These are phyloP conservation scores for Epiblema foenella DNA, from an alignment of 2,888 invertebrate species.

Conservation along the genomic window DNA sequence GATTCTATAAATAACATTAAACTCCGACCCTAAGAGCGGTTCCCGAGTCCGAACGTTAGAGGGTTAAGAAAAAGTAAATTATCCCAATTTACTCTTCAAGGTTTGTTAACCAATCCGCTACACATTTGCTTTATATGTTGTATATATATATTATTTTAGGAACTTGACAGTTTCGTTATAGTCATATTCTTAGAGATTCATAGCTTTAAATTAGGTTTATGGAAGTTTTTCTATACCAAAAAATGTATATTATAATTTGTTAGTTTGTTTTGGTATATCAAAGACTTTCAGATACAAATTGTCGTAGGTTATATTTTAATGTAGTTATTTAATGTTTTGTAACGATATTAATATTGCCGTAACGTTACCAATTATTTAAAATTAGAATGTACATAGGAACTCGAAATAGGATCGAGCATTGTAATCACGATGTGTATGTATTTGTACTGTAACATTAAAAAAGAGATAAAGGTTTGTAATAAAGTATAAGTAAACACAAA, in stretches of 20 bases:
- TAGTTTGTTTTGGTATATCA: constrained; percentile 77
- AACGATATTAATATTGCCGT: constrained; percentile 63
- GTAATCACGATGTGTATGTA: constrained; percentile 58
- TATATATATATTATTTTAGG: constrained; percentile 58
- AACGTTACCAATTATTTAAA: constrained; percentile 69
- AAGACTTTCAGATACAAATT: constrained; percentile 78
- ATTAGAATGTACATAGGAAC: constrained; percentile 61
- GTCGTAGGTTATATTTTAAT: constrained; percentile 69
- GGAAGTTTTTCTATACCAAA: constrained; percentile 82
- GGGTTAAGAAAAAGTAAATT: constrained; percentile 21
- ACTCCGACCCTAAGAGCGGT: constrained; percentile 58
- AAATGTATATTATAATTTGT: constrained; percentile 77
- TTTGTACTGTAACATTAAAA: constrained; percentile 66
- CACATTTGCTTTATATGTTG: constrained; percentile 53
- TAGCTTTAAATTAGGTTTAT: constrained; percentile 79
- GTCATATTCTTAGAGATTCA: constrained; percentile 77
- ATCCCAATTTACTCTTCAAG: constrained; percentile 8
- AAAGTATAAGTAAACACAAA: constrained; percentile 68
- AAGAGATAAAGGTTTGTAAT: constrained; percentile 71
- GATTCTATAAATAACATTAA: constrained; percentile 46
- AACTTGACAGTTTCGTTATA: constrained; percentile 70
- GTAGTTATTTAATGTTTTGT: constrained; percentile 72
- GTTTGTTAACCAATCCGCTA: constrained; percentile 34
- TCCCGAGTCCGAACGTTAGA: constrained; percentile 57
- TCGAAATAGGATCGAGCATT: constrained; percentile 63